Conservation (phyloP, 2,888 invertebrate species). For the Pimpla rufipes region DNA sequence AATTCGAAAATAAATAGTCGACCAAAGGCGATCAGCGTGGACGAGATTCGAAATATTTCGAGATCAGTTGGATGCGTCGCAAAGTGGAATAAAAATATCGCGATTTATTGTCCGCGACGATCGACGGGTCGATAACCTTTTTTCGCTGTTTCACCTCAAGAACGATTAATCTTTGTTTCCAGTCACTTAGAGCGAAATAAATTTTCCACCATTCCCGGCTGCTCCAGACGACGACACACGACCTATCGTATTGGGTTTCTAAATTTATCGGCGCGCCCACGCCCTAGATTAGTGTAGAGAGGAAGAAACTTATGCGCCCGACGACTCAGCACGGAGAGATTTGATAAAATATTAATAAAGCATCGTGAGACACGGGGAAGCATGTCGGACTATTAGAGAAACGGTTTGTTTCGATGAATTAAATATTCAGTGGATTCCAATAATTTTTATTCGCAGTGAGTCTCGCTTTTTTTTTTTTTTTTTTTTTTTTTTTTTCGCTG, state of each 20-base stretch:
- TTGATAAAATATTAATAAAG: too few relatives aligned
- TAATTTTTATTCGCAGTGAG: too few relatives aligned
- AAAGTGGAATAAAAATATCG: neutral
- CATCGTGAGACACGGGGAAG: too few relatives aligned
- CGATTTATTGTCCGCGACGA: neutral
- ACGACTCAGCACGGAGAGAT: too few relatives aligned
- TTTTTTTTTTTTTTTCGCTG: too few relatives aligned
- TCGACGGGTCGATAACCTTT: neutral
- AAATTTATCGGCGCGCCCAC: slow-evolving; percentile 39
- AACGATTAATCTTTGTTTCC: neutral
- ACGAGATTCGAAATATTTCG: too few relatives aligned
- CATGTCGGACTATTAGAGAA: too few relatives aligned
- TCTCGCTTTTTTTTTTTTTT: too few relatives aligned
- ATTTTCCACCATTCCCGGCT: neutral
- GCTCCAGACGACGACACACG: neutral
- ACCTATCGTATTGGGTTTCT: slow-evolving; percentile 16
- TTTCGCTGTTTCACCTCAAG: neutral
- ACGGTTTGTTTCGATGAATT: too few relatives aligned
- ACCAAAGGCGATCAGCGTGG: too few relatives aligned
- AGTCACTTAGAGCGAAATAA: neutral
- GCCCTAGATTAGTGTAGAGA: slow-evolving; percentile 3
- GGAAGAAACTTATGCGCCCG: slow-evolving; percentile 11
- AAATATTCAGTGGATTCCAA: too few relatives aligned
- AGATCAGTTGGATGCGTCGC: neutral
- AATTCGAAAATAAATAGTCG: too few relatives aligned